A percentile compares a stretch with the other conserved stretches of the same genome.
These are phyloP conservation scores for Drosophila vallismaia DNA, from an alignment of 2,888 invertebrate species.

Conservation along the genomic window DNA sequence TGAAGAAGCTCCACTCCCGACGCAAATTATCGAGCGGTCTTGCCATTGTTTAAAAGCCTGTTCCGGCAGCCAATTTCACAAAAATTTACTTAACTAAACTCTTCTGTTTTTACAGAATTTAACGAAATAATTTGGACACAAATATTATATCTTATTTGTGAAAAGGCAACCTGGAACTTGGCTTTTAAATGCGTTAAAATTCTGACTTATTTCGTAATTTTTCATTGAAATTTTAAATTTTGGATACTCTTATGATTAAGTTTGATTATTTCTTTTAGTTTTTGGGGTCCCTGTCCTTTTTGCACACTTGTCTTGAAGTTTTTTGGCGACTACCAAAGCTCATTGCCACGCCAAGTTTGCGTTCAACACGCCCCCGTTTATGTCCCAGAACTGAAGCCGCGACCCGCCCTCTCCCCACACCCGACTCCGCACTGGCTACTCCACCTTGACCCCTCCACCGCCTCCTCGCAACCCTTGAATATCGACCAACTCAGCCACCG, in stretches of 20 bases:
- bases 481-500: slow-evolving; percentile 55
- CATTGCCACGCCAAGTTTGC: slow-evolving; percentile 65
- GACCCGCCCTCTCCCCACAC: slow-evolving; percentile 30
- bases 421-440: slow-evolving; percentile 12
- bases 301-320: slow-evolving; percentile 58
- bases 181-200: too few relatives aligned
- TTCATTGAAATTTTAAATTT: too few relatives aligned
- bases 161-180: too few relatives aligned
- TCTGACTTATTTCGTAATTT: too few relatives aligned
- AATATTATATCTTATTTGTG: too few relatives aligned
- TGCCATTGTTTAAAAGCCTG: slow-evolving; percentile 22
- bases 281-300: slow-evolving; percentile 25
- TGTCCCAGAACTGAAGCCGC: slow-evolving; percentile 58
- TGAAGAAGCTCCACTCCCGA: slow-evolving; percentile 47
- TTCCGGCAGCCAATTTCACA: slow-evolving; percentile 10
- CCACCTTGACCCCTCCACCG: slow-evolving; percentile 1
- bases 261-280: background rate
- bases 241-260: too few relatives aligned
- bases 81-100: background rate
- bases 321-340: slow-evolving; percentile 70
- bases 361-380: slow-evolving; percentile 76
- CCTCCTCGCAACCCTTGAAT: slow-evolving; percentile 14
- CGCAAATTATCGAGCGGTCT: slow-evolving; percentile 28
- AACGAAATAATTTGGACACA: too few relatives aligned
- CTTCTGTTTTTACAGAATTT: too few relatives aligned